Conservation (phyloP, 2,888 invertebrate genomes). For the Amaurobius ferox region DNA sequence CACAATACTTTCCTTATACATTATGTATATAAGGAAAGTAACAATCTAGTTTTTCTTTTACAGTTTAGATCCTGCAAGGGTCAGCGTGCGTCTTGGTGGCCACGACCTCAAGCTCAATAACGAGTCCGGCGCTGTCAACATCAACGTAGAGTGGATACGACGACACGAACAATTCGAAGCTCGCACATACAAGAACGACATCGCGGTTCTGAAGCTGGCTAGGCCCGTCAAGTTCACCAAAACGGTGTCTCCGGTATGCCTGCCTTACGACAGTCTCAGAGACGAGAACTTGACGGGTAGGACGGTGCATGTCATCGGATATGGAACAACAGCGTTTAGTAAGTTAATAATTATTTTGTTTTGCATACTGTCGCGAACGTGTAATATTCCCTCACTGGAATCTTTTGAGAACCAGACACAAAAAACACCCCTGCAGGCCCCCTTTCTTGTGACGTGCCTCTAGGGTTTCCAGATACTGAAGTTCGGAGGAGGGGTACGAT, state of each 20-base stretch:
- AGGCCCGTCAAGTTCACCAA: slow-evolving; percentile 40
- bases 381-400: too few relatives aligned
- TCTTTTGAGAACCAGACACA: too few relatives aligned
- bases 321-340: slow-evolving; percentile 81
- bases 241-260: slow-evolving; percentile 59
- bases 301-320: slow-evolving; percentile 83
- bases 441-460: too few relatives aligned
- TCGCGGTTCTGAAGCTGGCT: slow-evolving; percentile 82
- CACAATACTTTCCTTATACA: too few relatives aligned
- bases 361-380: too few relatives aligned
- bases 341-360: too few relatives aligned
- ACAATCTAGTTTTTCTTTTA: background rate
- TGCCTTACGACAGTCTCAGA: slow-evolving; percentile 70
- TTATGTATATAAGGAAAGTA: too few relatives aligned
- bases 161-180: slow-evolving; percentile 85
- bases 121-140: slow-evolving; percentile 68
- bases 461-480: too few relatives aligned
- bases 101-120: slow-evolving; percentile 77
- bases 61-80: background rate
- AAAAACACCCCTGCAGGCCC: too few relatives aligned
- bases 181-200: slow-evolving; percentile 84
- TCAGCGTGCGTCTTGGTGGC: slow-evolving; percentile 85
- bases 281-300: slow-evolving; percentile 37
- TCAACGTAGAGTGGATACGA: slow-evolving; percentile 78
- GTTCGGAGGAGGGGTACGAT: too few relatives aligned